Evolutionary conservation across 2,113 vertebrate species (phyloP), one percentile per base, ranked within the genome.

Genomic region (Copsychus sechellarum): DNA sequence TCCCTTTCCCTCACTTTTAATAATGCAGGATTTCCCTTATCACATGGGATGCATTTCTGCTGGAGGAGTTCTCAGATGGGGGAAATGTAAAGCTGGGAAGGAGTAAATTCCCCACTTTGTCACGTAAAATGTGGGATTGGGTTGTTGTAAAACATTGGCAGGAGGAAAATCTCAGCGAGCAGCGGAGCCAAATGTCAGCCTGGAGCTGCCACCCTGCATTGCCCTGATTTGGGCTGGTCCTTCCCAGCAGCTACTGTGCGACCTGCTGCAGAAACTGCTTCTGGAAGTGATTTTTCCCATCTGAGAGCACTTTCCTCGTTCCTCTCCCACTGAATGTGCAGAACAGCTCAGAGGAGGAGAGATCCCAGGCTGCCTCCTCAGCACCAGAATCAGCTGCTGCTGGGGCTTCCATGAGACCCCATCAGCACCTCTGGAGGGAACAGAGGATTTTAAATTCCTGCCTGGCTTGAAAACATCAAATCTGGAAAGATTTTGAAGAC

Each of bases 221-320:
- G 96, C 96, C 96, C 90, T 57, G 89, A 87, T 76, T 45, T 5
- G 23, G 85, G 54, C 24, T 66, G 73, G 22, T 84, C 90, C 94
- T 95, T 91, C 90, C 85, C 79, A 38, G 91, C 73, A 78, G 62
- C 97, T 74, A 40, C 95, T 61, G 91, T 81, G 21, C 21, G 83
- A 93, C 88, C 97, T 56, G 94, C 28, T 42, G 72, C 95, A 90
- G 77, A n/a, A 57, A 82, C 28, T 43, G 66, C 96, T 98, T 96
- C 98, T 98, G 97, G 97, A 97, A 98, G 81, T 93, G 94, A 98
- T 97, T 98, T 97, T 90, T 57, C 84, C 97, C 97, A 95, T 95
- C 57, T 97, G 97, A 97, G 43, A 95, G 29, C 81, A 53, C 64
- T 88, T 95, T 90, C 74, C 33, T 57, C 79, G 4, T 43, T 50